These are phyloP conservation scores for Calyptommatus sinebrachiatus DNA, from an alignment of 2,113 vertebrate species.

Conservation along the genomic window DNA sequence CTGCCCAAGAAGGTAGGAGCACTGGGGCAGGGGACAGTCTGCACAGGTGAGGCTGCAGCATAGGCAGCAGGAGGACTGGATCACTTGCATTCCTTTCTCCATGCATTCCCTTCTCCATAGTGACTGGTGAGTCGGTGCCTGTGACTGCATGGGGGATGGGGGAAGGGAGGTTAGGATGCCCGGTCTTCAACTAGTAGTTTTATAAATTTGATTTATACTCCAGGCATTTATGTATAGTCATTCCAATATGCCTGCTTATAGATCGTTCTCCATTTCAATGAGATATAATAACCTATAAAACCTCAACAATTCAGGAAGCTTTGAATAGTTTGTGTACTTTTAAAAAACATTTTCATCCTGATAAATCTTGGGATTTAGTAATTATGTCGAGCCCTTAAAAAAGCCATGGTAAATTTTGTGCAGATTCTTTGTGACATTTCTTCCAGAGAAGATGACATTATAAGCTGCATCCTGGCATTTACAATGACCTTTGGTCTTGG, in stretches of 20 bases:
- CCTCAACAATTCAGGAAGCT: not conserved
- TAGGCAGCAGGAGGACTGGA: too few species aligned
- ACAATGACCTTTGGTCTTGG: slow-evolving; percentile 11
- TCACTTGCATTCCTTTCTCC: too few species aligned
- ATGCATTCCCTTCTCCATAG: too few species aligned
- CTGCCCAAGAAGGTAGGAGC: too few species aligned
- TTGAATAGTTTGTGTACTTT: not conserved
- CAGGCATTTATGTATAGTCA: not conserved
- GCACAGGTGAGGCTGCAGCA: too few species aligned
- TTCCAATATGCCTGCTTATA: not conserved
- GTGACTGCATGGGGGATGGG: too few species aligned
- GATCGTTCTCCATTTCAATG: not conserved
- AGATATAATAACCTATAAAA: not conserved
- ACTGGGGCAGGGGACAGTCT: too few species aligned
- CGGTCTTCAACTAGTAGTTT: not conserved
- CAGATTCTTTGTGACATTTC: not conserved
- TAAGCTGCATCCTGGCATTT: not conserved
- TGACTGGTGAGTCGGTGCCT: too few species aligned
- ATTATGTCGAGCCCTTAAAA: not conserved
- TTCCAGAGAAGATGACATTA: not conserved
- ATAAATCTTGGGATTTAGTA: not conserved
- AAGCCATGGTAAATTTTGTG: not conserved
- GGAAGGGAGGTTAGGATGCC: too few species aligned
- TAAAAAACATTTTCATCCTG: not conserved
- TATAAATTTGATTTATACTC: not conserved